Conservation (phyloP, 2,888 invertebrate species). For the Andrena chrysosceles region DNA sequence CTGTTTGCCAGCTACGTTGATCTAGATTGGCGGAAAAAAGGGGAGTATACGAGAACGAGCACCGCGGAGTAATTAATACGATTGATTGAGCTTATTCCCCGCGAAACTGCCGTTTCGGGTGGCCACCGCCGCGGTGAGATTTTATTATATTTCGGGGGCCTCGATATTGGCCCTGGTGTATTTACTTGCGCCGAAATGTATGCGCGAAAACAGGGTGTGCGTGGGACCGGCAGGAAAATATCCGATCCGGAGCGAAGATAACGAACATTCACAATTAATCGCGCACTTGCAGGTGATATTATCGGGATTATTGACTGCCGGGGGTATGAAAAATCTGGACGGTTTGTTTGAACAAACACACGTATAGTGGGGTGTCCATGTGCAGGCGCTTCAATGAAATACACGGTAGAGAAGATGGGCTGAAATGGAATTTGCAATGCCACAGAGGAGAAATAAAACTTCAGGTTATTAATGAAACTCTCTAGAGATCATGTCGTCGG, state of each 20-base stretch:
- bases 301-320: constrained; percentile 40
- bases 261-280: constrained; percentile 35
- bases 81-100: constrained; percentile 47
- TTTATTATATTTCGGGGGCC: constrained; percentile 44
- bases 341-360: constrained; percentile 18
- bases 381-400: not conserved
- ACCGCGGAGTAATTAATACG: constrained; percentile 64
- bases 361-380: not conserved
- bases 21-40: constrained; percentile 53
- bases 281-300: constrained; percentile 44
- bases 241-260: constrained; percentile 8
- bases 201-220: not conserved
- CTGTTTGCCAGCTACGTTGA: constrained; percentile 58
- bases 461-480: not conserved
- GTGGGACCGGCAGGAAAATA: constrained; percentile 17
- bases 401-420: not conserved
- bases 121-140: constrained; percentile 12
- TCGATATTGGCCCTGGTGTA: constrained; percentile 20
- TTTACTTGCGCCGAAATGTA: constrained; percentile 33
- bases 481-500: constrained; percentile 2
- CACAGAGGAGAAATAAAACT: not conserved
- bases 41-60: constrained; percentile 10
- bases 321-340: constrained; percentile 23
- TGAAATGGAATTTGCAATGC: too few relatives aligned
- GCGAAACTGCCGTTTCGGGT: constrained; percentile 40